Percentiles rank a stretch among this genome's conserved stretches.
phyloP scores from a whole-genome alignment of 2,888 invertebrate genomes.

The Melangyna quadrimaculata region DNA sequence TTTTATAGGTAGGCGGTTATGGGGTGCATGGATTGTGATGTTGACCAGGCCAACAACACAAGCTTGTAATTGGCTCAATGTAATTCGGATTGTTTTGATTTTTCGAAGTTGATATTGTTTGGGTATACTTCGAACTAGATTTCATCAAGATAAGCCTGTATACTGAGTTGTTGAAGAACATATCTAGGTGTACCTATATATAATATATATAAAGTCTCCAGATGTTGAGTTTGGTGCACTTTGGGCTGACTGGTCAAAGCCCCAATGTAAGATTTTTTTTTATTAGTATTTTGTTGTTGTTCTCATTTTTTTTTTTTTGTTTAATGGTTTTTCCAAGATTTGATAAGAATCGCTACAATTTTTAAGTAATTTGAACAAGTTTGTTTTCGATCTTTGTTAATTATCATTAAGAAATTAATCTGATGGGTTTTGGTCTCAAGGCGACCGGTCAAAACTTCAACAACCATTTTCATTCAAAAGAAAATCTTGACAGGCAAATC shows the following conservation, averaged over 20 bases:
- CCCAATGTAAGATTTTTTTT: background rate
- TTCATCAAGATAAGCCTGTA: conserved; percentile 49
- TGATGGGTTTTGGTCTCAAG: background rate
- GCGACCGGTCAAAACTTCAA: background rate
- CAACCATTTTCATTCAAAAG: background rate
- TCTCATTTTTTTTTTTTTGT: too few relatives aligned
- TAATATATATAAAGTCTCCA: background rate
- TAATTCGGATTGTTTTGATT: conserved; percentile 53
- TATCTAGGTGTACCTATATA: background rate
- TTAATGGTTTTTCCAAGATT: background rate
- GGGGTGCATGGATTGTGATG: background rate
- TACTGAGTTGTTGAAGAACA: conserved; percentile 3
- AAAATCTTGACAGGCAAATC: background rate
- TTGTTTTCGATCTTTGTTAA: background rate
- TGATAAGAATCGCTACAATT: conserved; percentile 30
- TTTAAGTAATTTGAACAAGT: conserved; percentile 41
- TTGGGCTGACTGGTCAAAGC: background rate
- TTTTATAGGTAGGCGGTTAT: conserved; percentile 15
- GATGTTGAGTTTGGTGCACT: conserved; percentile 1
- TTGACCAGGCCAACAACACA: conserved; percentile 26
- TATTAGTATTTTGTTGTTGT: background rate
- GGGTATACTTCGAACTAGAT: conserved; percentile 29
- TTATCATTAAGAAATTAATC: background rate
- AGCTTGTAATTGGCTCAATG: conserved; percentile 16
- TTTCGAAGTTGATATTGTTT: conserved; percentile 44